phyloP scores from a whole-genome alignment of 2,888 invertebrate species.

The Campoletis raptor region DNA sequence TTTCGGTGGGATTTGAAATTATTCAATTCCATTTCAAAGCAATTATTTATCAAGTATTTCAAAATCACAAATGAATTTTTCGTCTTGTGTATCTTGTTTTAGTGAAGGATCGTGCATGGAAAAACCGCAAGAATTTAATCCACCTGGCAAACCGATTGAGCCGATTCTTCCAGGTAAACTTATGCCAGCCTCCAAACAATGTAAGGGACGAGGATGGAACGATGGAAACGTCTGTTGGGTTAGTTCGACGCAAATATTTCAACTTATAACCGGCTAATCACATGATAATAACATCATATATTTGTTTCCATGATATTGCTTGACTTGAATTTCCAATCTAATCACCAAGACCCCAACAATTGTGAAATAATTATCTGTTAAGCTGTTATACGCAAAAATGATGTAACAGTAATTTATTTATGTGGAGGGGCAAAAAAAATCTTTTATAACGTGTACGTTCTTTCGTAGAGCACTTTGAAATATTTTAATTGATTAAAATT shows the following conservation, averaged over 20 bases:
- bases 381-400: not conserved
- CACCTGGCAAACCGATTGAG: slow-evolving; percentile 35
- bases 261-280: not conserved
- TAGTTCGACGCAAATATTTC: not conserved
- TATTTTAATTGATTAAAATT: not conserved
- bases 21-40: too few relatives aligned
- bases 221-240: slow-evolving; percentile 41
- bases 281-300: not conserved
- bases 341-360: not conserved
- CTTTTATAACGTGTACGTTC: too few relatives aligned
- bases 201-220: slow-evolving; percentile 31
- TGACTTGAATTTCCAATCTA: not conserved
- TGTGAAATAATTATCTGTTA: not conserved
- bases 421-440: too few relatives aligned
- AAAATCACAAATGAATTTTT: too few relatives aligned
- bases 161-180: slow-evolving; percentile 31
- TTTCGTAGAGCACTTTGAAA: not conserved
- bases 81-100: not conserved
- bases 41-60: too few relatives aligned
- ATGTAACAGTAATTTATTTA: too few relatives aligned
- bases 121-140: slow-evolving; percentile 13
- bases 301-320: not conserved
- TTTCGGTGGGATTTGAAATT: not conserved
- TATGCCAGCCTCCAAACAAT: slow-evolving; percentile 21
- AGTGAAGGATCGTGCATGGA: slow-evolving; percentile 10